Conservation (phyloP, 2,113 vertebrate species). For the Burhinus bistriatus region DNA sequence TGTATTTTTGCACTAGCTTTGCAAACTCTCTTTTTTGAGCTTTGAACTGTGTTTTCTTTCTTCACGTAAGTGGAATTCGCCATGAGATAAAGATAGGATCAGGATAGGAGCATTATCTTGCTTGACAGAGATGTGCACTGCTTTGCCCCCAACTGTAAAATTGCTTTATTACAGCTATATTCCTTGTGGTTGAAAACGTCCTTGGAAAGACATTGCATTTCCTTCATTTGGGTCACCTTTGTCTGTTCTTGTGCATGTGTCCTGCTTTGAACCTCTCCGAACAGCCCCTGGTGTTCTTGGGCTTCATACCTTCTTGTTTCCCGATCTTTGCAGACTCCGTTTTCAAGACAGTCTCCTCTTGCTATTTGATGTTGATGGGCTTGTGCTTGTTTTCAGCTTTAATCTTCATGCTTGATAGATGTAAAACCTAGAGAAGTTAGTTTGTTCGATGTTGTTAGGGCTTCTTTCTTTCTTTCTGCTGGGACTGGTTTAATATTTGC, state of each 20-base stretch:
- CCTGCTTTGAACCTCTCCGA: neutral
- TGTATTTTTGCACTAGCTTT: neutral
- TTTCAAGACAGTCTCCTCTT: neutral
- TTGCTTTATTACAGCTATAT: neutral
- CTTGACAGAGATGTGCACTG: neutral
- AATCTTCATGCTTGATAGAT: neutral
- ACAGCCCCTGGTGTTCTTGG: neutral
- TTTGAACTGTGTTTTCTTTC: neutral
- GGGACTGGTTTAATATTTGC: neutral
- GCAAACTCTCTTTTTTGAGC: neutral
- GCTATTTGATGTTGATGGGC: neutral
- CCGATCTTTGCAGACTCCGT: neutral
- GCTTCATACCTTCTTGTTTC: neutral
- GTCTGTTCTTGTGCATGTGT: accelerated
- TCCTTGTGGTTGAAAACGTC: neutral
- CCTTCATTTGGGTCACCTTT: neutral
- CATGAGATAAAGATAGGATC: neutral
- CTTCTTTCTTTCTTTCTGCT: neutral
- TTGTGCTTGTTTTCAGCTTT: neutral
- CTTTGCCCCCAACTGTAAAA: accelerated
- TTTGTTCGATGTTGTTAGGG: neutral
- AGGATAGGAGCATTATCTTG: neutral
- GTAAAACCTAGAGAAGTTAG: neutral
- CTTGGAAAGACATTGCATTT: neutral
- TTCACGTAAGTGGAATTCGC: accelerated